phyloP scores from a whole-genome alignment of 2,113 vertebrate genomes.

The Silurus glanis region DNA sequence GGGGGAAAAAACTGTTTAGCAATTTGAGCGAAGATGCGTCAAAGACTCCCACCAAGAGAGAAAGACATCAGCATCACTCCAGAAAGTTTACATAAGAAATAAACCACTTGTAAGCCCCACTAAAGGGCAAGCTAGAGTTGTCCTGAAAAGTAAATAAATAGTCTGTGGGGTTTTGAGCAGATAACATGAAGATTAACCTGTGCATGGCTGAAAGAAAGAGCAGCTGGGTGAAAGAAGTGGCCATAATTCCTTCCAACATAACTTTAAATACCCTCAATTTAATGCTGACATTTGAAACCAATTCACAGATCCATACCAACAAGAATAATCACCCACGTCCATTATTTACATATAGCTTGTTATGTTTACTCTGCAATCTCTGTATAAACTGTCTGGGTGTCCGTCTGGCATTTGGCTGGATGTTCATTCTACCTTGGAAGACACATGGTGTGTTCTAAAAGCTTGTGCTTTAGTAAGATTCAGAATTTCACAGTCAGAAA shows the following conservation, averaged over 20 bases:
- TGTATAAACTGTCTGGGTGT: conserved; percentile 1
- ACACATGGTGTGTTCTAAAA: background rate
- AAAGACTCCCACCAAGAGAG: conserved; percentile 8
- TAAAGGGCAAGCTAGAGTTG: conserved; percentile 6
- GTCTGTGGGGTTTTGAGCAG: background rate
- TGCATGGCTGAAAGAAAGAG: background rate
- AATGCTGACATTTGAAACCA: conserved; percentile 8
- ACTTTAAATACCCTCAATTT: background rate
- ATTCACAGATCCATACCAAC: background rate
- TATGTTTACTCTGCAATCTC: background rate
- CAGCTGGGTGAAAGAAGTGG: background rate
- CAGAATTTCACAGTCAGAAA: background rate
- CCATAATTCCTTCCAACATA: background rate
- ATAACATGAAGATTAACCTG: background rate
- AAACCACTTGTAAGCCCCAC: background rate
- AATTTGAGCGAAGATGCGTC: background rate
- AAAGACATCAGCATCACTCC: conserved; percentile 4
- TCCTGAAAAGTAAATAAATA: background rate
- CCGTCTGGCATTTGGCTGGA: background rate
- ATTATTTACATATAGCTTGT: background rate
- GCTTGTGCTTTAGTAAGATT: background rate
- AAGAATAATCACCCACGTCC: background rate
- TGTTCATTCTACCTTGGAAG: background rate
- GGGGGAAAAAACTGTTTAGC: background rate
- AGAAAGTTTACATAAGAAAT: conserved; percentile 24